Conservation (phyloP, 2,113 vertebrate species). For the Tragelaphus scriptus region DNA sequence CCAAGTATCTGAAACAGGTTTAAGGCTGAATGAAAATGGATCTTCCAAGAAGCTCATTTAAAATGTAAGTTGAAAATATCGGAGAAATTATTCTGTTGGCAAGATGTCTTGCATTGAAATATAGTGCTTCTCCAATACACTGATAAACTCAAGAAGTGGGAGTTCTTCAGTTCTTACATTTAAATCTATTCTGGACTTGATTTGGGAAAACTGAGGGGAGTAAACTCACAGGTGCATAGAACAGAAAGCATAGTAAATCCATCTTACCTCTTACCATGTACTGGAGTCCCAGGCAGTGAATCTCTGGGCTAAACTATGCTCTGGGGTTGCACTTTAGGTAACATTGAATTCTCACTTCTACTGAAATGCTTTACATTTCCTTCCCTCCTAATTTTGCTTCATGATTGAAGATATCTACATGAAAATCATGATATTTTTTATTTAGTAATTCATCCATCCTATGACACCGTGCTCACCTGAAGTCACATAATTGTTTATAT, state of each 20-base stretch:
- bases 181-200: not conserved
- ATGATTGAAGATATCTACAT: conserved; percentile 9
- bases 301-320: not conserved
- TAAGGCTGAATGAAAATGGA: conserved; percentile 8
- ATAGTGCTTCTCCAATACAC: not conserved
- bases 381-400: not conserved
- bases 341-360: not conserved
- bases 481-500: conserved; percentile 59
- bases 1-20: not conserved
- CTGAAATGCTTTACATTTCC: not conserved
- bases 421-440: conserved; percentile 58
- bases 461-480: conserved; percentile 67
- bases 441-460: conserved; percentile 72
- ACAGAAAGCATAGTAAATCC: not conserved
- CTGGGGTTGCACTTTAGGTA: not conserved
- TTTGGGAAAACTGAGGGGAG: not conserved
- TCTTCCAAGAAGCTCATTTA: not conserved
- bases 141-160: not conserved
- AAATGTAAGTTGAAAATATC: not conserved
- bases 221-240: not conserved
- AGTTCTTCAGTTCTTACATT: not conserved
- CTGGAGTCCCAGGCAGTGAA: not conserved
- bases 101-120: not conserved
- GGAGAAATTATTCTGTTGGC: not conserved
- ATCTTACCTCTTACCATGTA: not conserved